Conservation (phyloP, 2,888 invertebrate genomes). For the Hyposoter didymator region DNA sequence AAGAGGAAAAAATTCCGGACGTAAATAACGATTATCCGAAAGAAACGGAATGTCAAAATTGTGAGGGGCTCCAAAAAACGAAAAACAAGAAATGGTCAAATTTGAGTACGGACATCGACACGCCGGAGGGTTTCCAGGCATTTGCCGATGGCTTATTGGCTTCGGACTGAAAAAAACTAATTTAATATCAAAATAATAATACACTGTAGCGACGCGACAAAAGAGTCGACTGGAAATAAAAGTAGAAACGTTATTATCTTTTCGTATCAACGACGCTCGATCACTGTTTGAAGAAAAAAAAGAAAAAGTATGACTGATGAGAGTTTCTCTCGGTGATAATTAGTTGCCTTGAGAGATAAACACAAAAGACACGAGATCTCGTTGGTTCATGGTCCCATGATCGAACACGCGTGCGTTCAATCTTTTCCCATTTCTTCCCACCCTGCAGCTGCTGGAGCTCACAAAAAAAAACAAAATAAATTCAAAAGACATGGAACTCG, state of each 20-base stretch:
- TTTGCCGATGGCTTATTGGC: conserved; percentile 77
- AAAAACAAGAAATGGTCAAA: conserved; percentile 40
- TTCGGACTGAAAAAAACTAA: conserved; percentile 67
- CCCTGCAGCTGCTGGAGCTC: not conserved
- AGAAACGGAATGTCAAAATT: conserved; percentile 47
- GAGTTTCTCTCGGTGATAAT: conserved; percentile 58
- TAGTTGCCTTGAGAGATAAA: conserved; percentile 45
- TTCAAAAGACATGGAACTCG: conserved; percentile 11
- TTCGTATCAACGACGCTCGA: conserved; percentile 5
- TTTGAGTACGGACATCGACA: conserved; percentile 73
- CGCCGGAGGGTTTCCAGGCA: conserved; percentile 76
- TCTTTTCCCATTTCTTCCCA: conserved; percentile 1
- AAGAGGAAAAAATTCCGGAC: conserved; percentile 7
- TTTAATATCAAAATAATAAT: not conserved
- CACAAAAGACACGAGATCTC: conserved; percentile 50
- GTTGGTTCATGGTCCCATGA: conserved; percentile 50
- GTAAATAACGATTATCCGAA: conserved; percentile 39
- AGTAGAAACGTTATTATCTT: not conserved
- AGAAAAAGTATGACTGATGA: conserved; percentile 52
- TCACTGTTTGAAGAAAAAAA: conserved; percentile 25
- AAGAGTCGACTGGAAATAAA: conserved; percentile 17
- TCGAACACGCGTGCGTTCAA: conserved; percentile 37
- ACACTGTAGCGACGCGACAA: conserved; percentile 1
- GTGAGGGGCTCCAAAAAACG: conserved; percentile 23
- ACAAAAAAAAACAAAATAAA: conserved; percentile 9